phyloP scores from a whole-genome alignment of 2,888 invertebrate genomes.

The Archaeoteleia sp. region DNA sequence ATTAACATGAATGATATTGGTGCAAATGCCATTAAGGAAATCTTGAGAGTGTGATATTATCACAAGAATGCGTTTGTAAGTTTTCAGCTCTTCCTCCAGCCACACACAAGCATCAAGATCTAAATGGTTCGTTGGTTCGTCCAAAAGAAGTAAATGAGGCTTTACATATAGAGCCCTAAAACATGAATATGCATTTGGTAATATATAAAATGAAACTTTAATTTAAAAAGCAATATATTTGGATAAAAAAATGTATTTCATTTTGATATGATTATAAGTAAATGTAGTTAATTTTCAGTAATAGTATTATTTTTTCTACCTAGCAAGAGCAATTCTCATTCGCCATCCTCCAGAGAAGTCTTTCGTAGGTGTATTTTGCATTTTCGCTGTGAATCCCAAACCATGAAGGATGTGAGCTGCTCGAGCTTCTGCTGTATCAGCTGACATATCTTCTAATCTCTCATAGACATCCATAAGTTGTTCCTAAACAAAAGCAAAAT shows the following conservation, averaged over 20 bases:
- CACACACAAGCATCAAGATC: constrained; percentile 99
- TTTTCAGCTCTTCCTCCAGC: constrained; percentile 98
- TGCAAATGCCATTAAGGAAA: constrained; percentile 98
- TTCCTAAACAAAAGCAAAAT: constrained; percentile 79
- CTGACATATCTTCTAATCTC: constrained; percentile 95
- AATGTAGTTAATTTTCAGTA: no score
- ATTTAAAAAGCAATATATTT: constrained; percentile 1
- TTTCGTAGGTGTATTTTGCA: constrained; percentile 91
- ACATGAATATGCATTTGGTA: constrained; percentile 5
- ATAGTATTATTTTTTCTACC: constrained; percentile 64
- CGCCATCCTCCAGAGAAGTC: constrained; percentile 97
- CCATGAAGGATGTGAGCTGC: constrained; percentile 97
- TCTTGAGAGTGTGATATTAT: constrained; percentile 99
- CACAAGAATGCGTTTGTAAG: constrained; percentile 96
- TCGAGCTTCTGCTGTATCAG: constrained; percentile 95
- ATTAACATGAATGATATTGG: constrained; percentile 96
- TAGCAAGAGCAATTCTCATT: constrained; percentile 98
- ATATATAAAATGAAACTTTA: constrained; percentile 10
- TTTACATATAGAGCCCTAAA: constrained; percentile 94
- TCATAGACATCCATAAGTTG: constrained; percentile 98
- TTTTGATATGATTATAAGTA: no score
- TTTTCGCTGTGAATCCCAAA: constrained; percentile 92
- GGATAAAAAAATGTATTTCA: not conserved
- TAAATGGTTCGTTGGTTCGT: constrained; percentile 99
- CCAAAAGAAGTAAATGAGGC: constrained; percentile 95